phyloP scores from a whole-genome alignment of 2,888 invertebrate species.

The Choreutis nemorana region DNA sequence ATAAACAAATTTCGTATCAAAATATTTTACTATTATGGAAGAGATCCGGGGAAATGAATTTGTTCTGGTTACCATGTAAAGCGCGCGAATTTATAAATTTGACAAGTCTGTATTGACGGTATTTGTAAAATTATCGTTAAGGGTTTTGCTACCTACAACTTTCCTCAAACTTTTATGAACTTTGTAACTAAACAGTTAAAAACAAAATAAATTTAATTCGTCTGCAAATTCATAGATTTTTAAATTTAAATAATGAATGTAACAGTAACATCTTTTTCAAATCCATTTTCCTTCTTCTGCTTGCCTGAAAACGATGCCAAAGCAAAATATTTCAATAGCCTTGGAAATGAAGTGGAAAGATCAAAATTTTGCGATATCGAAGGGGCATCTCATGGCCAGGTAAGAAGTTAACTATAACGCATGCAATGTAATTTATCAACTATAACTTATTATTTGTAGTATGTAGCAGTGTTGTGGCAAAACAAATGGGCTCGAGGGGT shows the following conservation, averaged over 20 bases:
- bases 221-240: too few species aligned
- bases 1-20: too few species aligned
- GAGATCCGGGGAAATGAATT: too few species aligned
- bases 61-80: too few species aligned
- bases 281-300: slow-evolving; percentile 36
- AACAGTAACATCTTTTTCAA: slow-evolving; percentile 22
- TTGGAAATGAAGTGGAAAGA: slow-evolving; percentile 8
- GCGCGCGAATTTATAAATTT: too few species aligned
- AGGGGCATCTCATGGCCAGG: slow-evolving; percentile 28
- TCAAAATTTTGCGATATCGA: slow-evolving; percentile 4
- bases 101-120: too few species aligned
- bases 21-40: too few species aligned
- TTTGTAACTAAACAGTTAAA: too few species aligned
- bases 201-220: too few species aligned
- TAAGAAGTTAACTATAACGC: slow-evolving; percentile 13
- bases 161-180: too few species aligned
- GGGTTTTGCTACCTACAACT: too few species aligned
- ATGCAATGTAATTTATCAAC: background rate
- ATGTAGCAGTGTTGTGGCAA: slow-evolving; percentile 33
- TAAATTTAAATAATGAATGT: slow-evolving; percentile 19
- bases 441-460: slow-evolving; percentile 17
- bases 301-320: slow-evolving; percentile 13
- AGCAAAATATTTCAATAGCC: slow-evolving; percentile 10
- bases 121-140: too few species aligned
- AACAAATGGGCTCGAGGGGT: slow-evolving; percentile 32